Percentiles rank a stretch among this genome's conserved stretches.
These are phyloP conservation scores for Solenopsis invicta DNA, from an alignment of 1,140 invertebrate genomes.

Conservation along the genomic window DNA sequence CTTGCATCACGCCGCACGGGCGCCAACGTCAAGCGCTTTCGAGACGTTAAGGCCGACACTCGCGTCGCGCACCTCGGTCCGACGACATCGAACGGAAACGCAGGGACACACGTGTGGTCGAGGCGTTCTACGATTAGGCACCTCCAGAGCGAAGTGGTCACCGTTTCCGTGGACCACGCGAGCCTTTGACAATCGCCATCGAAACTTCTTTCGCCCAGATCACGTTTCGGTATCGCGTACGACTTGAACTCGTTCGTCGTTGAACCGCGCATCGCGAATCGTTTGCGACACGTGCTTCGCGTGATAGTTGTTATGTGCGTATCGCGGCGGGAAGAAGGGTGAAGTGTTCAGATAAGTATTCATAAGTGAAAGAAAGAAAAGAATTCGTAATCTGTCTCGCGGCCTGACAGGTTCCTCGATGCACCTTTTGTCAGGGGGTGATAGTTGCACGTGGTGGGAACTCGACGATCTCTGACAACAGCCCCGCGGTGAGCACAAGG, in stretches of 20 bases:
- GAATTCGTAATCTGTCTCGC: conserved; percentile 31
- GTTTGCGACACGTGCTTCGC: conserved; percentile 62
- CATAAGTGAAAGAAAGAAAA: conserved; percentile 64
- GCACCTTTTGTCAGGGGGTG: conserved; percentile 60
- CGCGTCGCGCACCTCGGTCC: conserved; percentile 82
- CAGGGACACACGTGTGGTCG: conserved; percentile 62
- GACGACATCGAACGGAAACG: conserved; percentile 77
- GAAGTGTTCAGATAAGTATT: conserved; percentile 59
- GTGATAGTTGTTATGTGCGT: conserved; percentile 69
- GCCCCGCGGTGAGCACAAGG: conserved; percentile 29
- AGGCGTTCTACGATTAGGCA: neutral
- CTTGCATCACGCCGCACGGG: conserved; percentile 77
- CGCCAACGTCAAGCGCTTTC: conserved; percentile 82
- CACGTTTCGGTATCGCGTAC: neutral
- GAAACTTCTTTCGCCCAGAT: neutral
- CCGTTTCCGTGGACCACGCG: neutral
- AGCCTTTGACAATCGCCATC: neutral
- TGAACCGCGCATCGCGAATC: neutral
- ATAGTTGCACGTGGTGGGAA: conserved; percentile 68
- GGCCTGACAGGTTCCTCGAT: conserved; percentile 66
- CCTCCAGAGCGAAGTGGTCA: neutral
- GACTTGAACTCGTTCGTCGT: neutral
- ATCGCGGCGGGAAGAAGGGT: conserved; percentile 52
- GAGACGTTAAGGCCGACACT: conserved; percentile 83
- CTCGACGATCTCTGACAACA: conserved; percentile 70